A percentile compares a stretch with the other conserved stretches of the same genome.
These are phyloP conservation scores for Digitonthophagus gazella DNA, from an alignment of 2,888 invertebrate species.

Conservation along the genomic window DNA sequence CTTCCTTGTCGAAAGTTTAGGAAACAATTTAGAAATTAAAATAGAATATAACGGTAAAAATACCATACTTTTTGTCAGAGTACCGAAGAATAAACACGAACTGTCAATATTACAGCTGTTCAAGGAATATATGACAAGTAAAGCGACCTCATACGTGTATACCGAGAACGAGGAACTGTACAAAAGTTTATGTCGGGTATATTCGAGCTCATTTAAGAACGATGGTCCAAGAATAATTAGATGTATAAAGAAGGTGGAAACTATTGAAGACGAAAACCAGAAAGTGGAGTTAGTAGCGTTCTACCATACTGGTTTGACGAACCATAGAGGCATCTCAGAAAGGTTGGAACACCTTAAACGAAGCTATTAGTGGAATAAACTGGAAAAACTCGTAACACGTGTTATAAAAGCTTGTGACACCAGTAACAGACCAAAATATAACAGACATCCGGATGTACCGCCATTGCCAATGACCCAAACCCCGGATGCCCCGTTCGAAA, in stretches of 20 bases:
- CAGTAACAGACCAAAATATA: conserved; percentile 11
- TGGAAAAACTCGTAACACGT: conserved; percentile 4
- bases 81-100: conserved; percentile 9
- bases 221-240: conserved; percentile 11
- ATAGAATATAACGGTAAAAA: not conserved
- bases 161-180: not conserved
- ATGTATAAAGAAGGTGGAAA: conserved; percentile 3
- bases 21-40: conserved; percentile 2
- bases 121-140: conserved; percentile 4
- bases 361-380: conserved; percentile 6
- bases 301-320: conserved; percentile 1
- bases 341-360: conserved; percentile 4
- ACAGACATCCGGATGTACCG: conserved; percentile 13
- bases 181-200: not conserved
- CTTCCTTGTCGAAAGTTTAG: conserved; percentile 1
- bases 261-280: not conserved
- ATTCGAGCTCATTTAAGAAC: not conserved
- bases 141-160: conserved; percentile 2
- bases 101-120: not conserved
- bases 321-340: conserved; percentile 10
- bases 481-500: conserved; percentile 16
- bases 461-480: conserved; percentile 4
- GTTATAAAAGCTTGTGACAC: conserved; percentile 13
- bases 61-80: conserved; percentile 5
- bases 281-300: not conserved